A percentile compares a stretch with the other conserved stretches of the same genome.
These are phyloP conservation scores for Delia radicum DNA, from an alignment of 1,140 invertebrate species.

Conservation along the genomic window DNA sequence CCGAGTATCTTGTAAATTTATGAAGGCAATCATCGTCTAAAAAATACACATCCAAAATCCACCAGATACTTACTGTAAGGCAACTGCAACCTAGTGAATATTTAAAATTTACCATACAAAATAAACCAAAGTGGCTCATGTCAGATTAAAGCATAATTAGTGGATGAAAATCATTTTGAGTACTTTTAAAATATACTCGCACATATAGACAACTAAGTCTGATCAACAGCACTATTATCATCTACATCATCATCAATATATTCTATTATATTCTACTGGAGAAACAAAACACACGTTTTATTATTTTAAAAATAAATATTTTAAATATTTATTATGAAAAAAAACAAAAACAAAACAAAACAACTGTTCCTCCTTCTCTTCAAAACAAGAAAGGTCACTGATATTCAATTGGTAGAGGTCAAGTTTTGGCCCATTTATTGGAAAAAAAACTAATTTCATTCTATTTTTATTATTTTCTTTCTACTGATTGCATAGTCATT, in stretches of 20 bases:
- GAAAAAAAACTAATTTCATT: background rate
- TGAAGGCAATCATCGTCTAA: conserved; percentile 20
- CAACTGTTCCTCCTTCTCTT: conserved; percentile 1
- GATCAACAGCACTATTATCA: background rate
- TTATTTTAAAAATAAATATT: background rate
- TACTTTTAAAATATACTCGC: conserved; percentile 4
- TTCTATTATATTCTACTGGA: background rate
- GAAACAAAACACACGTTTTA: background rate
- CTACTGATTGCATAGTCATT: background rate
- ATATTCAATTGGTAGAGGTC: conserved; percentile 17
- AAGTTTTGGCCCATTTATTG: background rate
- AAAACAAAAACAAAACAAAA: too few species aligned
- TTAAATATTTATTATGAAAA: too few species aligned
- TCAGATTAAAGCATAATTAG: conserved; percentile 32
- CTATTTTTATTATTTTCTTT: background rate
- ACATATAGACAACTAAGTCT: background rate
- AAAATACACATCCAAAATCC: background rate
- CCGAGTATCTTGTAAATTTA: conserved; percentile 25
- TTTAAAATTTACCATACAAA: background rate
- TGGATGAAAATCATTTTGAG: conserved; percentile 13
- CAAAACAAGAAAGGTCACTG: background rate
- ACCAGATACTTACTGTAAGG: background rate
- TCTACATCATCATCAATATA: background rate
- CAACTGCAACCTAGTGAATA: background rate
- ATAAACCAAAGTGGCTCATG: conserved; percentile 31